Evolutionary conservation across 2,797 vertebrate genomes (phyloP).

Genomic region (Adelosebastes latens): DNA sequence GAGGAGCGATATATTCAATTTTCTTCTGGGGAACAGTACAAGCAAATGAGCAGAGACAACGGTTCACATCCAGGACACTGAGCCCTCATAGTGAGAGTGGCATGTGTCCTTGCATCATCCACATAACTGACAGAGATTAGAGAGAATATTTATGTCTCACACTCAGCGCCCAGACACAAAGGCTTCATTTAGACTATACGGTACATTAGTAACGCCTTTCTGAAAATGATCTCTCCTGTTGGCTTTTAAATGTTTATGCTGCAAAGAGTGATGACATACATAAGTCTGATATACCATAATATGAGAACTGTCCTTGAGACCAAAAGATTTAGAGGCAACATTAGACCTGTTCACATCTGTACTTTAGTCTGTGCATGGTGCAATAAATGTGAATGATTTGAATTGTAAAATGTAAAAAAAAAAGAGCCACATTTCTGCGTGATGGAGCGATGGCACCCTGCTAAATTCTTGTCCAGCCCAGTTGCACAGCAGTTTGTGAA

Average conservation of each 20-base stretch:
- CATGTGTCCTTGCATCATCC: conserved; percentile 9
- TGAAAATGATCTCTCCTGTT: background rate
- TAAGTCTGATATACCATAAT: background rate
- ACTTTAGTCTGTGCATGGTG: background rate
- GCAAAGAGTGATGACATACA: background rate
- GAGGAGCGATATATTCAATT: conserved; percentile 62
- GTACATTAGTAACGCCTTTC: background rate
- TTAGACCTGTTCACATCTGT: background rate
- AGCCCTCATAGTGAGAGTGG: background rate
- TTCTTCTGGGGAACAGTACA: conserved; percentile 37
- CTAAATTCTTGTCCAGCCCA: background rate
- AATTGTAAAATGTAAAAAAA: background rate
- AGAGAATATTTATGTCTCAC: conserved; percentile 27
- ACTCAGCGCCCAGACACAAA: background rate
- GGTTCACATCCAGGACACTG: conserved; percentile 41
- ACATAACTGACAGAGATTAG: conserved; percentile 4
- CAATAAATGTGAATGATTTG: background rate
- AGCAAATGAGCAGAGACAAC: conserved; percentile 38
- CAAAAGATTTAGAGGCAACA: background rate
- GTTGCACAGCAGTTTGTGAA: background rate
- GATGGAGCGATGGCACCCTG: background rate
- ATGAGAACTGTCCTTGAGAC: conserved; percentile 8
- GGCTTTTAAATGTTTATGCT: conserved; percentile 12
- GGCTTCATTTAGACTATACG: conserved; percentile 9
- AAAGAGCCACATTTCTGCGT: background rate